Evolutionary conservation across 92 coral and sea anemone genomes (phyloP), one percentile per base, ranked within the genome.

Genomic region (Montipora capitata): DNA sequence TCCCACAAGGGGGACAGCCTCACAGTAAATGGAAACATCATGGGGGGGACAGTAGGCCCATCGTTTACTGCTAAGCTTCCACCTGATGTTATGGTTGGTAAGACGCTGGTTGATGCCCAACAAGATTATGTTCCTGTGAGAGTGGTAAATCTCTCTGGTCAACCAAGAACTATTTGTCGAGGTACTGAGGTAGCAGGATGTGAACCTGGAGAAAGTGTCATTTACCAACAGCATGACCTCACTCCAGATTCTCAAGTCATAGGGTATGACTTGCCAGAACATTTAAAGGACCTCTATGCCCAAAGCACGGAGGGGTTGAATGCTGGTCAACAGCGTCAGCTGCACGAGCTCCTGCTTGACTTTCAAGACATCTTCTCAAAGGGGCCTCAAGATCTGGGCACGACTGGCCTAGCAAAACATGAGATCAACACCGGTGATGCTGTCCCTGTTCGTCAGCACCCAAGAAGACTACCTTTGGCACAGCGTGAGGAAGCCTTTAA

Each of bases 201-300:
- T 69, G 95, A 92, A 68, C 95, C 90, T 4, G 76, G 84, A 51
- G 81, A 57, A 42, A 85, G 80, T 57, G 83, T 77, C 58, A 40
- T 80, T 10, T 17, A 68, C 68, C 75, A 14, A 11, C 16, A 61
- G 38, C 57, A 14, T 10, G 62, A 44, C 43, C 18, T 15, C 40
- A 35, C 16, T n/a, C 27, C 13, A 0, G 56, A 58, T 10, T 39
- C 52, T 52, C 16, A 7, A 8, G 12, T 35, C 1, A 41, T 2
- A 35, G 82, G 51, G 1, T 17, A 41, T 7, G 83, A n/a, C 48
- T 20, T 90, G 7, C 90, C 87, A 18, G 78, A 51, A 7, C 90
- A 85, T 62, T 51, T 90, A 17, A 39, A 68, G 42, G 82, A 85
- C 12, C 70, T 90, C 56, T 85, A 59, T 39, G 11, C 52, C 44